Base-by-base conservation (phyloP, 1,140 invertebrate species). In the Macrosteles quadrilineatus region DNA sequence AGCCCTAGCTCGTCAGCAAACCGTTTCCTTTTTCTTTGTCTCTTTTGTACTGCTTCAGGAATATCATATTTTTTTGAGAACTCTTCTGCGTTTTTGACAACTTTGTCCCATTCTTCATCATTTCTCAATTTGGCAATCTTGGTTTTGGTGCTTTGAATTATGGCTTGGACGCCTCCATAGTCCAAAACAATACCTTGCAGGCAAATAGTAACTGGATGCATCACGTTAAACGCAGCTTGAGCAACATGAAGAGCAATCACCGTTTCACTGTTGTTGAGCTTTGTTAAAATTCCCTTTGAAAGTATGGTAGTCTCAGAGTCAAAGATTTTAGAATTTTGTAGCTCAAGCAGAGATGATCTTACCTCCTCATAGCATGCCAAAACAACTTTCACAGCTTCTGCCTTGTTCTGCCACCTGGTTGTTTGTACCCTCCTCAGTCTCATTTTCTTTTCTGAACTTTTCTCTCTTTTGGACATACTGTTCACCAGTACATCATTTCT, bases 361-460 rank as follows among this genome's bases (percentile, higher is more conserved):
- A 53, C 47, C n/a, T 53, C 47, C 17, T 25, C 47, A 53, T 25
- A 19, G n/a, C 47, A 19, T 19, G 23, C 6, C 23, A 53, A 53
- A 19, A 53, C 23, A 25, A 53, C 17, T 19, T 53, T 53, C 3
- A 53, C n/a, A 53, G 47, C 32, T 36, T 36, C 32, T 36, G 32
- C 32, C 32, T 36, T 36, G 32, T 36, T 36, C 32, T 36, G 32
- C 47, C 47, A 53, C n/a, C 47, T 53, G n/a, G 47, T 53, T n/a
- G 47, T 53, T 53, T 19, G 47, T 4, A 53, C 47, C n/a, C 47
- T n/a, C 47, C 23, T 53, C 47, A 53, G 47, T 53, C 47, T 53
- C 17, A 19, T 53, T 53, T 19, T 53, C 23, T 53, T 53, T 53
- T 53, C 47, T 19, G 6, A 19, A 25, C 47, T 53, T 53, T 53